Evolutionary conservation across 1,140 invertebrate genomes (phyloP), one percentile per base, ranked within the genome.

Genomic region (Hirudo medicinalis): DNA sequence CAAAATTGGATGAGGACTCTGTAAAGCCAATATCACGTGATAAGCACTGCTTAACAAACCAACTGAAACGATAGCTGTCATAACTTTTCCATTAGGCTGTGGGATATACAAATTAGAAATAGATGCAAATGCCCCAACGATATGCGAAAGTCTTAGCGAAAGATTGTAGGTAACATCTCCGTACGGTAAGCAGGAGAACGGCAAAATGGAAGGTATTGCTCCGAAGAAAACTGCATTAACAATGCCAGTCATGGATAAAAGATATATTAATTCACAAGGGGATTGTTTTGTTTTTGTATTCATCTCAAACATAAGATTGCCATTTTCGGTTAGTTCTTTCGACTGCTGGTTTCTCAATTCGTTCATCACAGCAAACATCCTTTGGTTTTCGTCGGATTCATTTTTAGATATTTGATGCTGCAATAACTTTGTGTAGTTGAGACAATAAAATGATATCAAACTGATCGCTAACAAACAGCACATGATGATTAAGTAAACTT

Each of bases 1-100:
- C 36, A 72, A 49, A 40, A 67, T 22, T 66, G 71, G 71, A 49
- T n/a, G n/a, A 13, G 71, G 71, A 72, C 71, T 72, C 11, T 40
- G 55, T 8, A 55, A n/a, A 20, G 71, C 71, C 29, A 72, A 27
- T 22, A 60, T 25, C 22, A 72, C 1, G 43, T 66, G 40, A 53
- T 43, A 72, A 2, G 2, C 57, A 22, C 40, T 22, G 13, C 29
- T 27, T 5, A 53, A 66, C n/a, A 66, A 32, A 25, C 29, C 71
- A 20, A 67, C n/a, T 2, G 27, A 20, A 67, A 36, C 66, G n/a
- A 72, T 57, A 20, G 53, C 3, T 11, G 27, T n/a, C 5, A 72
- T 4, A 17, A 43, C 29, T 72, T 40, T 72, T n/a, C 4, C 25
- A 36, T 20, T 63, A 20, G 60, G 55, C 36, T 66, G 43, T 66